These are phyloP conservation scores for Augiades crinisus DNA, from an alignment of 2,888 invertebrate genomes.

Conservation along the genomic window DNA sequence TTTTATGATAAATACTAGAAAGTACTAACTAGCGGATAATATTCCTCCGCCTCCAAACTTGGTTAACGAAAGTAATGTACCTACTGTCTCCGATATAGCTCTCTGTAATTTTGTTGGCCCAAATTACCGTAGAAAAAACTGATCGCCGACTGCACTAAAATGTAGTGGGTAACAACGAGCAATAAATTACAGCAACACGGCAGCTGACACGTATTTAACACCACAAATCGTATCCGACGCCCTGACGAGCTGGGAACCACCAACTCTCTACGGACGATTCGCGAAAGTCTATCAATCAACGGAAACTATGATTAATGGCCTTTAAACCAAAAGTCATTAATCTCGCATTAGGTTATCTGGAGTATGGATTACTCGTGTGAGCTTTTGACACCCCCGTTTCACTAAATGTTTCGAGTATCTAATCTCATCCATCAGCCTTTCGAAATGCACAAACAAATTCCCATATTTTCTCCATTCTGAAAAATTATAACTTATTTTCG, in stretches of 20 bases:
- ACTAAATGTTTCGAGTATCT: not conserved
- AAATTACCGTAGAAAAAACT: no score
- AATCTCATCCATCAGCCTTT: no score
- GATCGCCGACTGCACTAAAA: not conserved
- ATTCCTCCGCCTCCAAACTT: no score
- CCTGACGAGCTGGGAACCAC: conserved; percentile 18
- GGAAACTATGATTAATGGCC: conserved; percentile 38
- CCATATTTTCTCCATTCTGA: no score
- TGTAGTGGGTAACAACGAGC: conserved; percentile 40
- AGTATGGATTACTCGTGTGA: not conserved
- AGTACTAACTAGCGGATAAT: no score
- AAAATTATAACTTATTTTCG: no score
- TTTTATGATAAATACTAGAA: no score
- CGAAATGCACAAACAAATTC: no score
- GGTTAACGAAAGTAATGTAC: no score
- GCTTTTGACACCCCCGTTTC: not conserved
- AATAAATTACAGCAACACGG: conserved; percentile 36
- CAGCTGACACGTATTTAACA: conserved; percentile 31
- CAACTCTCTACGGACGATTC: conserved; percentile 28
- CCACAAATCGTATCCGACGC: conserved; percentile 5
- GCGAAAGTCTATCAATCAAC: conserved; percentile 44
- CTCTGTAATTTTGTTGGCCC: no score
- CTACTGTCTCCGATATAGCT: no score
- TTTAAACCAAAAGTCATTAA: conserved; percentile 13
- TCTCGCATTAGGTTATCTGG: conserved; percentile 9